Conservation (phyloP, 2,888 invertebrate genomes). For the Chamaedrilus cognettii region DNA sequence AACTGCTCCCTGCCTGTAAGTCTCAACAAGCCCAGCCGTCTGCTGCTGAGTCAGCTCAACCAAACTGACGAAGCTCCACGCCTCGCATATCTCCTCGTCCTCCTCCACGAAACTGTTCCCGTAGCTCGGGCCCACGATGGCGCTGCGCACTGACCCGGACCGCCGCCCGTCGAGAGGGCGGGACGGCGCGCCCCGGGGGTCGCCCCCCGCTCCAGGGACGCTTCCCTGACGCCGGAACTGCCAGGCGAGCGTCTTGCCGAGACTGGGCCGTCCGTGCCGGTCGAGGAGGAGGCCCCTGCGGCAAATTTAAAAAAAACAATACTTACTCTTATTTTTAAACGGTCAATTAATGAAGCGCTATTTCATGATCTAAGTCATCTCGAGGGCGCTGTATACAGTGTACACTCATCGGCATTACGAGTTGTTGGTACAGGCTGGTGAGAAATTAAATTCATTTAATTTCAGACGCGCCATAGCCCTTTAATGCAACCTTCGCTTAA, state of each 20-base stretch:
- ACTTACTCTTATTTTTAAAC: too few relatives aligned
- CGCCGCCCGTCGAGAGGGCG: conserved; percentile 3
- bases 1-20: too few relatives aligned
- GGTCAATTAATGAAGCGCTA: too few relatives aligned
- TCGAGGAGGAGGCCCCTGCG: conserved; percentile 5
- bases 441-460: too few relatives aligned
- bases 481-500: too few relatives aligned
- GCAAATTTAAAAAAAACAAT: too few relatives aligned
- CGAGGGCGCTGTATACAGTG: too few relatives aligned
- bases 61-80: conserved; percentile 67
- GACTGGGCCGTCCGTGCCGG: conserved; percentile 36
- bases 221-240: conserved; percentile 18
- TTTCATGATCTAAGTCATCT: too few relatives aligned
- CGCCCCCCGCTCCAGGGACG: conserved; percentile 18
- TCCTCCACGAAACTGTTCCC: conserved; percentile 5
- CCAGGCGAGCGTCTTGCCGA: conserved; percentile 43
- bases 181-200: conserved; percentile 1
- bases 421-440: too few relatives aligned
- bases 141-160: conserved; percentile 78
- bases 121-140: conserved; percentile 76
- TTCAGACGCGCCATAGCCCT: too few relatives aligned
- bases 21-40: neutral
- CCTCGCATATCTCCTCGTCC: too few relatives aligned
- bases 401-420: too few relatives aligned
- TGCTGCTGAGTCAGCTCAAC: conserved; percentile 62